Evolutionary conservation across 2,888 invertebrate genomes (phyloP).

Genomic region (Galerucella calmariensis): DNA sequence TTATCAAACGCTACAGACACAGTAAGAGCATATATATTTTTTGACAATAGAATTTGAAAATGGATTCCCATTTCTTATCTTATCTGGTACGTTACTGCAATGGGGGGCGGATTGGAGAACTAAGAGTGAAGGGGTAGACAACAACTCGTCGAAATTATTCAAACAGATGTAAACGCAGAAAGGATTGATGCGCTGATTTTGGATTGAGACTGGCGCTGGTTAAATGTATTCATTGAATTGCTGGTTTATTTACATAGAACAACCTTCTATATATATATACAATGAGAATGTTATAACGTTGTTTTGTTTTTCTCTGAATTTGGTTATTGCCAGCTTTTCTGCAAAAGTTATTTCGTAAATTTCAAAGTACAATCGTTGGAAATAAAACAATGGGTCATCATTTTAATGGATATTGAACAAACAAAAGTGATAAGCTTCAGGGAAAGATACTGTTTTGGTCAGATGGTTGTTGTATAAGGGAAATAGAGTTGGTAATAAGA

Average conservation of each 20-base stretch:
- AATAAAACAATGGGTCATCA: neutral
- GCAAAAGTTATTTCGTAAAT: neutral
- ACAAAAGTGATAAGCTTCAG: neutral
- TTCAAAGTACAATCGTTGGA: neutral
- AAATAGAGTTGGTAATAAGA: too few species aligned
- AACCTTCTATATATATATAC: constrained; percentile 21
- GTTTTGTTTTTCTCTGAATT: constrained; percentile 15
- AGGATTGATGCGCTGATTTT: constrained; percentile 58
- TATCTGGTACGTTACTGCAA: constrained; percentile 21
- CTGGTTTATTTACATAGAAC: constrained; percentile 60
- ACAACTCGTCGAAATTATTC: constrained; percentile 55
- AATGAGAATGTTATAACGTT: constrained; percentile 13
- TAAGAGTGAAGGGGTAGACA: constrained; percentile 30
- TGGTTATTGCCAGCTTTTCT: neutral
- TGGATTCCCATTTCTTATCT: neutral
- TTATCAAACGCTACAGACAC: too few species aligned
- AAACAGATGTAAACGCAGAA: constrained; percentile 62
- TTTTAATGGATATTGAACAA: neutral
- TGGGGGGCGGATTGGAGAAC: constrained; percentile 1
- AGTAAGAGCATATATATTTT: too few species aligned
- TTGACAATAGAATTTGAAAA: neutral
- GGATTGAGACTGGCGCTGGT: constrained; percentile 43
- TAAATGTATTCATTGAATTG: constrained; percentile 61
- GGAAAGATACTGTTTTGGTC: too few species aligned
- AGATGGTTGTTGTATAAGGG: too few species aligned